A percentile compares a stretch with the other conserved stretches of the same genome.
These are phyloP conservation scores for Mus caroli DNA, from an alignment of 2,797 vertebrate genomes.

Conservation along the genomic window DNA sequence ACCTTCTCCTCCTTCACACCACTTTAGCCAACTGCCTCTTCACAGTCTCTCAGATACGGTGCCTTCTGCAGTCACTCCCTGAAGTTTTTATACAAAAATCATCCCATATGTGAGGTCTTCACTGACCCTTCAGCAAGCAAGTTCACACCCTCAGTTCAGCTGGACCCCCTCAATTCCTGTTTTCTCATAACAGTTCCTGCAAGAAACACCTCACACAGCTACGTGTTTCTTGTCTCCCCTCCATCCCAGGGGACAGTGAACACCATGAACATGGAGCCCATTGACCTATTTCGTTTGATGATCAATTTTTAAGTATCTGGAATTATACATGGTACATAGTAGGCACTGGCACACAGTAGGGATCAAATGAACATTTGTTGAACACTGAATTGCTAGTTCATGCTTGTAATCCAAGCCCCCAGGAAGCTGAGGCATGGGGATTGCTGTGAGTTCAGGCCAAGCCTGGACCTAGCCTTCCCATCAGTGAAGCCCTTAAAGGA, in stretches of 20 bases:
- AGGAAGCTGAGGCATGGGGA: background rate
- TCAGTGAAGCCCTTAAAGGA: background rate
- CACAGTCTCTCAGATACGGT: background rate
- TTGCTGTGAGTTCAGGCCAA: background rate
- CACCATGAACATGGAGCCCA: background rate
- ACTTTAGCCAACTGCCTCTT: background rate
- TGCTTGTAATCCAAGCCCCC: background rate
- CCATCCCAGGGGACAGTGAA: background rate
- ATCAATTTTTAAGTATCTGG: background rate
- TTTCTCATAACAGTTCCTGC: background rate
- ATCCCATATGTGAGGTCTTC: background rate
- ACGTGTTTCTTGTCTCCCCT: background rate
- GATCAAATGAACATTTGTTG: background rate
- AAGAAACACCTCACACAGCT: background rate
- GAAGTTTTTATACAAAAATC: background rate
- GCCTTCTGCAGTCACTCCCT: background rate
- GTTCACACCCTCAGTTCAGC: background rate
- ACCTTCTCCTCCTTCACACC: background rate
- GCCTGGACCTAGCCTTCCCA: background rate
- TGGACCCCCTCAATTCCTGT: background rate
- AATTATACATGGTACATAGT: background rate
- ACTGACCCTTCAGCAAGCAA: background rate
- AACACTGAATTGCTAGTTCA: background rate
- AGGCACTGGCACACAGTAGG: background rate
- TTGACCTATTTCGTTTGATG: background rate